These are phyloP conservation scores for Rhadina sibilatrix DNA, from an alignment of 2,113 vertebrate species.

Conservation along the genomic window DNA sequence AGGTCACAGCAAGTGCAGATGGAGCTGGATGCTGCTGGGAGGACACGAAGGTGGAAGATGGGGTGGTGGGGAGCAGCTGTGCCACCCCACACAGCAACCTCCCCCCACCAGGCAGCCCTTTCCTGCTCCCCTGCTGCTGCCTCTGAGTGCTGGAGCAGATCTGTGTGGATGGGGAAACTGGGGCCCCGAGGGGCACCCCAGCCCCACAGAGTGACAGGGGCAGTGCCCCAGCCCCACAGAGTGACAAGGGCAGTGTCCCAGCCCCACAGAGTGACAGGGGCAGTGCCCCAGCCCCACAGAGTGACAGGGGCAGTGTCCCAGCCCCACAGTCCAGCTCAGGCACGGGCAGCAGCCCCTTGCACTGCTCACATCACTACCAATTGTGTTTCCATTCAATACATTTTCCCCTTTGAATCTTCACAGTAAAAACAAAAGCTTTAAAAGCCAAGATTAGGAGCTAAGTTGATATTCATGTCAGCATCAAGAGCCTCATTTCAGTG, in stretches of 20 bases:
- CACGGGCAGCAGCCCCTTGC: background rate
- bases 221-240: background rate
- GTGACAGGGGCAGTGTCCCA: background rate
- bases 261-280: background rate
- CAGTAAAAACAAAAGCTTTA: background rate
- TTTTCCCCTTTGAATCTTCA: background rate
- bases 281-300: background rate
- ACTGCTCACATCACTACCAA: background rate
- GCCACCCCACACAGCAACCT: fast-evolving
- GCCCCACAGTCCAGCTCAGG: fast-evolving
- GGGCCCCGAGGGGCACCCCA: fast-evolving
- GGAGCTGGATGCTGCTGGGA: background rate
- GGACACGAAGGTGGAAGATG: background rate
- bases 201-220: fast-evolving
- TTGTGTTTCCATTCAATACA: fast-evolving
- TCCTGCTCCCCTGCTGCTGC: background rate
- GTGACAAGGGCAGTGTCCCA: background rate
- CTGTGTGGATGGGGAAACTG: fast-evolving
- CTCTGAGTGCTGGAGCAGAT: background rate
- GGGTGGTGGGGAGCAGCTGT: background rate
- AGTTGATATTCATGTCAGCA: background rate
- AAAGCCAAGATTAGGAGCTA: background rate
- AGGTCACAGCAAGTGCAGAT: background rate
- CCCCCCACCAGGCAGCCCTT: background rate
- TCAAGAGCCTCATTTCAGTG: background rate